A percentile compares a stretch with the other conserved stretches of the same genome.
Evolutionary conservation across 2,113 vertebrate species (phyloP).

Genomic region (Sturnira hondurensis): DNA sequence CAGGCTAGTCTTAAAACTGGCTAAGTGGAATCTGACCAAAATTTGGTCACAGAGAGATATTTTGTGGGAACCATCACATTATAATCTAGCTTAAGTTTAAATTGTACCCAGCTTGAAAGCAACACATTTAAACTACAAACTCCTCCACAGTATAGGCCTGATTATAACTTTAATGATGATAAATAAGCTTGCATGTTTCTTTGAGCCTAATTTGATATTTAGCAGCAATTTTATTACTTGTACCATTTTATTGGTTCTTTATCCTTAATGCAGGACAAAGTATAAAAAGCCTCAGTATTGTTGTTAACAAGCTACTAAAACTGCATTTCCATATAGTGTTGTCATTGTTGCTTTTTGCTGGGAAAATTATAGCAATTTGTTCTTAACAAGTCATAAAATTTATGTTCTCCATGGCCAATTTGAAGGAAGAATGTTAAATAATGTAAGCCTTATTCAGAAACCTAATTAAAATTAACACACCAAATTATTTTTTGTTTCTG

Average conservation of each 20-base stretch:
- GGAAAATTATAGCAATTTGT: background rate
- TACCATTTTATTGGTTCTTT: background rate
- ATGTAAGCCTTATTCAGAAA: background rate
- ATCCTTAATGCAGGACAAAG: background rate
- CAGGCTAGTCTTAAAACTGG: background rate
- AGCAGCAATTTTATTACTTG: slow-evolving; percentile 7
- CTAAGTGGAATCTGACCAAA: background rate
- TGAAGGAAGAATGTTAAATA: background rate
- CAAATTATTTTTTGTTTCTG: slow-evolving; percentile 1
- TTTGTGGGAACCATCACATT: background rate
- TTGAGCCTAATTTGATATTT: slow-evolving; percentile 1
- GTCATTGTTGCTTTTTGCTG: background rate
- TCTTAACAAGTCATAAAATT: slow-evolving; percentile 15
- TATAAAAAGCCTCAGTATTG: background rate
- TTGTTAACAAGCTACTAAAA: background rate
- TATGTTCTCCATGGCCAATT: slow-evolving; percentile 25
- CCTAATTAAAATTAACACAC: slow-evolving; percentile 36
- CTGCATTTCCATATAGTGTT: background rate
- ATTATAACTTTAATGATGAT: slow-evolving; percentile 7
- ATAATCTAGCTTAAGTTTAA: background rate
- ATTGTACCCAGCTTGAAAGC: background rate
- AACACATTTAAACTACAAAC: background rate
- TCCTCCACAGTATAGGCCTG: background rate
- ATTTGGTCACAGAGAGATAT: background rate
- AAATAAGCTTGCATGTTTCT: background rate